phyloP scores from a whole-genome alignment of 2,113 vertebrate genomes.

The Gnathochromis pfefferi region DNA sequence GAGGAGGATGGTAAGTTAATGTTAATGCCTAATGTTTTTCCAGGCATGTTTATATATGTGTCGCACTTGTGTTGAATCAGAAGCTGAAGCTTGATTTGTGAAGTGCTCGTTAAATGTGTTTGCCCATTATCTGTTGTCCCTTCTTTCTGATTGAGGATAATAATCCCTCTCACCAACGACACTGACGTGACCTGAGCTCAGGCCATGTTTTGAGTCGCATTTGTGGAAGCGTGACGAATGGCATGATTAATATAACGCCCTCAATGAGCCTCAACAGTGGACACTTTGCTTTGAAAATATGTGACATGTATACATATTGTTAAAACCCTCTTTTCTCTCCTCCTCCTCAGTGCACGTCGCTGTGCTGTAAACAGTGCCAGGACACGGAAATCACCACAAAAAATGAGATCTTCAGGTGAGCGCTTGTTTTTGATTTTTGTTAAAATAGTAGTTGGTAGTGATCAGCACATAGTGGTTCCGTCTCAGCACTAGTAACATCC shows the following conservation, averaged over 20 bases:
- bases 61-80: neutral
- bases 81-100: neutral
- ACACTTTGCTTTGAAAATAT: neutral
- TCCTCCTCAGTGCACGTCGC: conserved; percentile 83
- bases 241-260: neutral
- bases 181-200: neutral
- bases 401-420: conserved; percentile 98
- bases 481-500: neutral
- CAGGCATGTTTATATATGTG: neutral
- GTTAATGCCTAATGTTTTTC: neutral
- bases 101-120: neutral
- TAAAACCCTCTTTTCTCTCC: neutral
- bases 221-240: neutral
- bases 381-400: conserved; percentile 97
- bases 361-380: conserved; percentile 95
- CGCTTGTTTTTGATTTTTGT: neutral
- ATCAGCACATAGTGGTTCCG: neutral
- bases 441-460: neutral
- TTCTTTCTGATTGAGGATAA: neutral
- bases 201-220: neutral
- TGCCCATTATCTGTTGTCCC: neutral
- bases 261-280: neutral
- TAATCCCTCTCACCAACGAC: neutral
- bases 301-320: neutral
- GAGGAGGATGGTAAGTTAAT: neutral